phyloP scores from a whole-genome alignment of 2,113 vertebrate species.

The Cyprinodon variegatus region DNA sequence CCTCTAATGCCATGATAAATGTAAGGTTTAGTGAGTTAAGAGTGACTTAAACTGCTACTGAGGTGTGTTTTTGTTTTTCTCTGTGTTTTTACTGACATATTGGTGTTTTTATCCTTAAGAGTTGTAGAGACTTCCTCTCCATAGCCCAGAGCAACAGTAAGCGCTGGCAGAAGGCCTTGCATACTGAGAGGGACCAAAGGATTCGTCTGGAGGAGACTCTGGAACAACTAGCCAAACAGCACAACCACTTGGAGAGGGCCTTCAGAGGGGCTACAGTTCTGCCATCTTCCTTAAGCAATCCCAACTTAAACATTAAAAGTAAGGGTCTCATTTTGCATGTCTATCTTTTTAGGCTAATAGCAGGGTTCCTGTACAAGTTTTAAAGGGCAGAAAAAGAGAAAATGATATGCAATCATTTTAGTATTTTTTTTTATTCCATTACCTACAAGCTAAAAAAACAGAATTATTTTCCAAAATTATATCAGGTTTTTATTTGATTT shows the following conservation, averaged over 20 bases:
- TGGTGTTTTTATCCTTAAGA: constrained; percentile 67
- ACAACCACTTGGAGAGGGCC: constrained; percentile 95
- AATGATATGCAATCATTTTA: too few relatives aligned
- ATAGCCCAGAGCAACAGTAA: constrained; percentile 93
- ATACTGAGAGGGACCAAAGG: constrained; percentile 91
- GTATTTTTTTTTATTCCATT: neutral
- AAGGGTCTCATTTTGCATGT: neutral
- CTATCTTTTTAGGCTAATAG: neutral
- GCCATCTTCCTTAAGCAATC: constrained; percentile 75
- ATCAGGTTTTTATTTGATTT: neutral
- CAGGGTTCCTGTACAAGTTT: neutral
- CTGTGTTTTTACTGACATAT: constrained; percentile 9
- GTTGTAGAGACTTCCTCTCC: constrained; percentile 91
- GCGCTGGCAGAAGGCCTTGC: constrained; percentile 95
- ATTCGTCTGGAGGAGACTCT: constrained; percentile 94
- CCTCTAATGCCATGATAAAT: constrained; percentile 98
- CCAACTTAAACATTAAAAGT: constrained; percentile 83
- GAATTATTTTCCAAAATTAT: neutral
- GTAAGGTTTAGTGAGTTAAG: constrained; percentile 68
- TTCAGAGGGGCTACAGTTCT: constrained; percentile 93
- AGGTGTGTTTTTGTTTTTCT: neutral
- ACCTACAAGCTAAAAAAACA: neutral
- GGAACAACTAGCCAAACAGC: constrained; percentile 96
- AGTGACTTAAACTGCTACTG: neutral
- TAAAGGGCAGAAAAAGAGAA: neutral